phyloP scores from a whole-genome alignment of 2,113 vertebrate species.

The Propithecus coquereli region DNA sequence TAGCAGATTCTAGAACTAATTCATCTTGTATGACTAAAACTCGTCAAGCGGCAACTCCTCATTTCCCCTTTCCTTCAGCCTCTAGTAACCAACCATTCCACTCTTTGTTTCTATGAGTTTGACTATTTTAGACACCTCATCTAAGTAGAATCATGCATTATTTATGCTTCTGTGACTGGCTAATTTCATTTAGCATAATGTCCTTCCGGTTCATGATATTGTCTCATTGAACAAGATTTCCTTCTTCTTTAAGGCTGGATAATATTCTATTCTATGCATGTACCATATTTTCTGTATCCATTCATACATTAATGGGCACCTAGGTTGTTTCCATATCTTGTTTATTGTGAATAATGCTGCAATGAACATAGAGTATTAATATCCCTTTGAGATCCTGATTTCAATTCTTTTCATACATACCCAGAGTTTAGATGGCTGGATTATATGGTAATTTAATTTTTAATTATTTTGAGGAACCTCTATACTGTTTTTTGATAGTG shows the following conservation, averaged over 20 bases:
- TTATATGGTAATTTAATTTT: neutral
- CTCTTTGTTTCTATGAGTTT: neutral
- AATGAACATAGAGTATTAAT: neutral
- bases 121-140: neutral
- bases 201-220: neutral
- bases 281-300: neutral
- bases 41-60: neutral
- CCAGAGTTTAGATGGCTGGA: neutral
- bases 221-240: neutral
- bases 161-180: neutral
- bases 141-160: neutral
- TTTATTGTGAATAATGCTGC: neutral
- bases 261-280: neutral
- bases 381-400: neutral
- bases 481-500: neutral
- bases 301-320: neutral
- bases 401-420: neutral
- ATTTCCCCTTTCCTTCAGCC: neutral
- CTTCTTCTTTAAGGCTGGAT: neutral
- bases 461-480: neutral
- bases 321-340: neutral
- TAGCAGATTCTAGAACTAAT: neutral
- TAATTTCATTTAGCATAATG: neutral
- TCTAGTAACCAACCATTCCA: neutral
- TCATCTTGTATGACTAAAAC: neutral